Conservation (phyloP, 1,140 invertebrate genomes). For the Amyelois transitella region DNA sequence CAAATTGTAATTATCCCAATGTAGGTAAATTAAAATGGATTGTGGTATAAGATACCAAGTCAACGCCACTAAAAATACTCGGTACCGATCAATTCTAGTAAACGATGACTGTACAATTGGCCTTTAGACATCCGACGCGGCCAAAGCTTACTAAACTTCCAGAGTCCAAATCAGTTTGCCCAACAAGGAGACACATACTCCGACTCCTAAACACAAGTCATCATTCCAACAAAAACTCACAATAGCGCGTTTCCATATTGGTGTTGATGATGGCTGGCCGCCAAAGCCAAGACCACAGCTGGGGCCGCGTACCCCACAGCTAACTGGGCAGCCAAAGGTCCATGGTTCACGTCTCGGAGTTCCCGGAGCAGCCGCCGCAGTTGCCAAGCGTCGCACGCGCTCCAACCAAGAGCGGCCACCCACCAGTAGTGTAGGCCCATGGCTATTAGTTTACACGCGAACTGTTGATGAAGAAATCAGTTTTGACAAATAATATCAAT, state of each 20-base stretch:
- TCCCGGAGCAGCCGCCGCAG: conserved; percentile 96
- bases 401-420: conserved; percentile 92
- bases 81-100: too few relatives aligned
- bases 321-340: conserved; percentile 95
- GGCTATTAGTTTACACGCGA: conserved; percentile 91
- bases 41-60: too few relatives aligned
- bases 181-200: too few relatives aligned
- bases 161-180: too few relatives aligned
- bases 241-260: conserved; percentile 96
- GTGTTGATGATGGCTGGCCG: conserved; percentile 94
- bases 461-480: conserved; percentile 61
- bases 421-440: conserved; percentile 96
- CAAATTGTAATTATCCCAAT: too few relatives aligned
- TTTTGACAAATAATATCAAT: too few relatives aligned
- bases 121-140: too few relatives aligned
- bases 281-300: conserved; percentile 91
- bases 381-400: conserved; percentile 93
- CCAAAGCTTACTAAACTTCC: too few relatives aligned
- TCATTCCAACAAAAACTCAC: conserved; percentile 79
- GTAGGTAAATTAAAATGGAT: too few relatives aligned
- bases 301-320: conserved; percentile 96
- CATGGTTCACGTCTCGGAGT: conserved; percentile 96
- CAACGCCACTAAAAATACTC: too few relatives aligned
- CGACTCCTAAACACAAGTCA: too few relatives aligned
- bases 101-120: too few relatives aligned